phyloP scores from a whole-genome alignment of 2,888 invertebrate species.

The Axea sp. region DNA sequence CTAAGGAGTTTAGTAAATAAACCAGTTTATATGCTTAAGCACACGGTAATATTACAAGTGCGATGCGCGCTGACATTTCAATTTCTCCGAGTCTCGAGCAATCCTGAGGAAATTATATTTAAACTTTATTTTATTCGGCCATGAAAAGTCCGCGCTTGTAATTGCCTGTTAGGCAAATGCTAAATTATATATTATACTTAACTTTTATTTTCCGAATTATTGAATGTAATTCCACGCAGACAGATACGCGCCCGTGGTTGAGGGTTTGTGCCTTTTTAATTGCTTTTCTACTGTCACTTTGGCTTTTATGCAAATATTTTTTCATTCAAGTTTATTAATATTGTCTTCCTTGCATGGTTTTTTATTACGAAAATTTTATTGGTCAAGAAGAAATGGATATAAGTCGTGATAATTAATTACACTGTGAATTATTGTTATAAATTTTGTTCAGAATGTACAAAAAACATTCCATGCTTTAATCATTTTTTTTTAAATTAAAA shows the following conservation, averaged over 20 bases:
- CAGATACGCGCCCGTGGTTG: constrained; percentile 7
- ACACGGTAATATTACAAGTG: constrained; percentile 54
- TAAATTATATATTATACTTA: constrained; percentile 55
- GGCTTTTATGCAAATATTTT: constrained; percentile 23
- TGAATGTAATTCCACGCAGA: constrained; percentile 16
- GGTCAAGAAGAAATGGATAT: not conserved
- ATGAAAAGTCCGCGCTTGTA: constrained; percentile 60
- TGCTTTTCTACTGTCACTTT: constrained; percentile 5
- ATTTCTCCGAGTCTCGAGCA: constrained; percentile 50
- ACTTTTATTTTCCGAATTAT: constrained; percentile 55
- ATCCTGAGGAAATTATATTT: constrained; percentile 55
- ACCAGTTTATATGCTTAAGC: constrained; percentile 57
- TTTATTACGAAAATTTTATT: constrained; percentile 17
- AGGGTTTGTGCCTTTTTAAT: constrained; percentile 6
- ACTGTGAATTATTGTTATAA: too few relatives aligned
- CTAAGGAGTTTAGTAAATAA: constrained; percentile 60
- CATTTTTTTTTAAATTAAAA: too few relatives aligned
- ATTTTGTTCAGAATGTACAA: too few relatives aligned
- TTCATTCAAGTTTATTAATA: constrained; percentile 35
- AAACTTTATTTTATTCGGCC: constrained; percentile 61
- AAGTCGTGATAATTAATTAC: not conserved
- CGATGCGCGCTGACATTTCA: constrained; percentile 62
- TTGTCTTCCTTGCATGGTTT: constrained; percentile 13
- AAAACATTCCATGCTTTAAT: too few relatives aligned
- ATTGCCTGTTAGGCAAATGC: constrained; percentile 62